These are phyloP conservation scores for Gobio occitaniae DNA, from an alignment of 2,797 vertebrate genomes.

Conservation along the genomic window DNA sequence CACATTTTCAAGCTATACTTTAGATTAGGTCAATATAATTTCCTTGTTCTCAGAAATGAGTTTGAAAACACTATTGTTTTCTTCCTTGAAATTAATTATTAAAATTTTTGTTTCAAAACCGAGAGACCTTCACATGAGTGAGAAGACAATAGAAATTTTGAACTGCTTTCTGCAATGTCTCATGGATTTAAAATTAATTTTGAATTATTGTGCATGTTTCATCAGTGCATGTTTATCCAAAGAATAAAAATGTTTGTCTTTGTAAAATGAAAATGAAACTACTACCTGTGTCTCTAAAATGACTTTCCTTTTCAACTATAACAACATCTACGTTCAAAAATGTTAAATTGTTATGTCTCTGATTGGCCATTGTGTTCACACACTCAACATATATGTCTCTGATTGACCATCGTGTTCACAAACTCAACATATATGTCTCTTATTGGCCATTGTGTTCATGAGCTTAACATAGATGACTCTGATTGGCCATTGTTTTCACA, in stretches of 20 bases:
- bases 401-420: too few relatives aligned
- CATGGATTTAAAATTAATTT: not conserved
- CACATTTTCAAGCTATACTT: not conserved
- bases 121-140: not conserved
- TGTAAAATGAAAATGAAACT: not conserved
- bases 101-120: not conserved
- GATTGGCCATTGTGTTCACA: too few relatives aligned
- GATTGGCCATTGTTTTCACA: too few relatives aligned
- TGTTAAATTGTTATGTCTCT: too few relatives aligned
- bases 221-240: not conserved
- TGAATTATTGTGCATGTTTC: not conserved
- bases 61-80: not conserved
- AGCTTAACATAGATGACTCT: too few relatives aligned
- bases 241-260: not conserved
- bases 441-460: too few relatives aligned
- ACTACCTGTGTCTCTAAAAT: not conserved
- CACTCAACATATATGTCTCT: too few relatives aligned
- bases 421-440: too few relatives aligned
- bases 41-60: conserved; percentile 12
- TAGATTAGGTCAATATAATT: not conserved
- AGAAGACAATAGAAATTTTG: not conserved
- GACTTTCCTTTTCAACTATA: not conserved
- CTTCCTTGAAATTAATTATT: not conserved
- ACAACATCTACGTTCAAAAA: not conserved
- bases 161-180: not conserved